Evolutionary conservation across 2,113 vertebrate species (phyloP).

Genomic region (Astur gentilis): DNA sequence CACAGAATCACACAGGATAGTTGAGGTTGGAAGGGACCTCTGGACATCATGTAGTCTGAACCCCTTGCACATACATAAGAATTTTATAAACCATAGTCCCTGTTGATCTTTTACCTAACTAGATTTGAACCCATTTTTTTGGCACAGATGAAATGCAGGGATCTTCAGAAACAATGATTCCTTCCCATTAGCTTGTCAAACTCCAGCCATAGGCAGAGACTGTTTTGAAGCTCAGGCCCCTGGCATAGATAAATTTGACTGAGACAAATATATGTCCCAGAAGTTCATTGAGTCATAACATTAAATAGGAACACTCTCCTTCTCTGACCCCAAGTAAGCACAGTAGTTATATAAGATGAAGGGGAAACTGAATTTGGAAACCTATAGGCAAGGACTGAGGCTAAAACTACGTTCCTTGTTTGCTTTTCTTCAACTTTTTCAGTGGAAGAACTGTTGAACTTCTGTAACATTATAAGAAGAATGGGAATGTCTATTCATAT

Average conservation of each 20-base stretch:
- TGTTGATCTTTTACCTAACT: background rate
- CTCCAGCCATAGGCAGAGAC: background rate
- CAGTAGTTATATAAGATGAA: background rate
- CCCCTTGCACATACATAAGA: background rate
- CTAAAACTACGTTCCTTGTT: background rate
- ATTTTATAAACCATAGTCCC: background rate
- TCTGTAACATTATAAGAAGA: background rate
- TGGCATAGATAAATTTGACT: background rate
- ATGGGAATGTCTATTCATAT: background rate
- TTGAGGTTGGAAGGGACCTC: background rate
- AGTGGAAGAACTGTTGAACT: background rate
- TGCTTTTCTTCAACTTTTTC: background rate
- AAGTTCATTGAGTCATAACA: background rate
- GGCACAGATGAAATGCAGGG: background rate
- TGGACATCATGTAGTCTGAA: background rate
- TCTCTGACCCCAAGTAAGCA: background rate
- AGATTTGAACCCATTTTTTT: background rate
- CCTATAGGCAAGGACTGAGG: background rate
- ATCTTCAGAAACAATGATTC: background rate
- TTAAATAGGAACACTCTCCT: background rate
- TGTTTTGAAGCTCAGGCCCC: background rate
- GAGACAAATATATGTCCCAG: background rate
- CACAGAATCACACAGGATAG: background rate
- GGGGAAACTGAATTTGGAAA: background rate
- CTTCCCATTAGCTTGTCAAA: background rate